Evolutionary conservation across 2,888 invertebrate species (phyloP).

Genomic region (Polydrusus tereticollis): DNA sequence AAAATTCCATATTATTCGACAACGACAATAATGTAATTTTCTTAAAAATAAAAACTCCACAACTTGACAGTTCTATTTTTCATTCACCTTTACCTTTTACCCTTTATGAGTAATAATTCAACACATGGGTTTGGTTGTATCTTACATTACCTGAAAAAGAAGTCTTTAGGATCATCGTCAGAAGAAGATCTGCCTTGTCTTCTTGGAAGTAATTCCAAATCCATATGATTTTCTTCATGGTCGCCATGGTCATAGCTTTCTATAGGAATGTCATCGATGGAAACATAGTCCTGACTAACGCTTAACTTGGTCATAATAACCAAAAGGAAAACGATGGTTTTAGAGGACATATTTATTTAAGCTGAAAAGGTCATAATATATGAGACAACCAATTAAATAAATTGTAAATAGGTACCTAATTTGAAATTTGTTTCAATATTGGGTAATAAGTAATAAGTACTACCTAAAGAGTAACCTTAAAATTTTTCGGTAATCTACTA

Average conservation of each 20-base stretch:
- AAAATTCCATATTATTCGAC: no score
- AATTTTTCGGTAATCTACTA: constrained; percentile 27
- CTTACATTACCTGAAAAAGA: constrained; percentile 51
- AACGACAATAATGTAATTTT: no score
- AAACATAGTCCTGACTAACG: constrained; percentile 43
- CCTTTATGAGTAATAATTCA: no score
- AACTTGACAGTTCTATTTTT: no score
- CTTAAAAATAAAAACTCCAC: no score
- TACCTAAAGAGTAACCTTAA: neutral
- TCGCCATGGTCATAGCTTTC: constrained; percentile 53
- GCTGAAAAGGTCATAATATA: constrained; percentile 8
- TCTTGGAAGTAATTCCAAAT: constrained; percentile 55
- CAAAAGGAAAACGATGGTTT: neutral
- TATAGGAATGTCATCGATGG: constrained; percentile 55
- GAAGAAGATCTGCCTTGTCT: constrained; percentile 48
- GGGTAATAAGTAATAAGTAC: neutral
- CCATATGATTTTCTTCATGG: constrained; percentile 54
- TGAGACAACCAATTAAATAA: neutral
- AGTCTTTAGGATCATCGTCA: constrained; percentile 50
- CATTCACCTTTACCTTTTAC: no score
- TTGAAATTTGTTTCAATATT: constrained; percentile 21
- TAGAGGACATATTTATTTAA: neutral
- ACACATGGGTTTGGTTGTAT: no score
- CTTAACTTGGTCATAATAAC: constrained; percentile 2
- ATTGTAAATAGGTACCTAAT: neutral